These are phyloP conservation scores for Sminthopsis crassicaudata DNA, from an alignment of 2,113 vertebrate species.

Conservation along the genomic window DNA sequence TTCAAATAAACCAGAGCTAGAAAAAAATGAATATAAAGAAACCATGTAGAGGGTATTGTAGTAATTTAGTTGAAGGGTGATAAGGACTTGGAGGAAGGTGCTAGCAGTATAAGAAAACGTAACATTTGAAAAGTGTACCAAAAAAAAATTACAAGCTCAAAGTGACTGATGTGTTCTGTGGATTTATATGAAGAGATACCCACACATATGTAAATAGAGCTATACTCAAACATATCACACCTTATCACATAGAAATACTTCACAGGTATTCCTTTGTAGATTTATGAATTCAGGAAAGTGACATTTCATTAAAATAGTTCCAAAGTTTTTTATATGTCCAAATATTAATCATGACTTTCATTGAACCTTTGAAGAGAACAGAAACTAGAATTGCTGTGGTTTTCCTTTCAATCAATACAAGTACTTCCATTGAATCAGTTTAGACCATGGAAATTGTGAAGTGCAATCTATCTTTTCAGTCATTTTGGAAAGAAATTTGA, in stretches of 20 bases:
- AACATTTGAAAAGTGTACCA: background rate
- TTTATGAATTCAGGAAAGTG: background rate
- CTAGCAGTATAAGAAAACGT: background rate
- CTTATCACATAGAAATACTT: background rate
- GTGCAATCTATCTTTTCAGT: background rate
- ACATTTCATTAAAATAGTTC: background rate
- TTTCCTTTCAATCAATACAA: background rate
- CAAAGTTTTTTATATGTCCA: constrained; percentile 1
- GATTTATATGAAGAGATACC: background rate
- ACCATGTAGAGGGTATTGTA: background rate
- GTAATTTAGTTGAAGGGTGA: background rate
- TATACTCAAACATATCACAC: background rate
- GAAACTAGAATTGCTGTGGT: background rate
- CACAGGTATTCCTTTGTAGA: background rate
- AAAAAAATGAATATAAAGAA: background rate
- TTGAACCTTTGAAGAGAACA: background rate
- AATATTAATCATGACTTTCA: constrained; percentile 6
- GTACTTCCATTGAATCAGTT: background rate
- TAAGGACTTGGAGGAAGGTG: background rate
- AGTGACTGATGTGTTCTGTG: background rate
- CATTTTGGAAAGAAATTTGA: background rate
- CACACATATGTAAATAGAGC: background rate
- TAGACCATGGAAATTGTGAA: background rate
- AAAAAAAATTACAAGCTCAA: background rate
- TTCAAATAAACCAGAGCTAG: background rate